Base-by-base conservation (phyloP, 2,888 invertebrate genomes). In the Ecliptopera silaceata region DNA sequence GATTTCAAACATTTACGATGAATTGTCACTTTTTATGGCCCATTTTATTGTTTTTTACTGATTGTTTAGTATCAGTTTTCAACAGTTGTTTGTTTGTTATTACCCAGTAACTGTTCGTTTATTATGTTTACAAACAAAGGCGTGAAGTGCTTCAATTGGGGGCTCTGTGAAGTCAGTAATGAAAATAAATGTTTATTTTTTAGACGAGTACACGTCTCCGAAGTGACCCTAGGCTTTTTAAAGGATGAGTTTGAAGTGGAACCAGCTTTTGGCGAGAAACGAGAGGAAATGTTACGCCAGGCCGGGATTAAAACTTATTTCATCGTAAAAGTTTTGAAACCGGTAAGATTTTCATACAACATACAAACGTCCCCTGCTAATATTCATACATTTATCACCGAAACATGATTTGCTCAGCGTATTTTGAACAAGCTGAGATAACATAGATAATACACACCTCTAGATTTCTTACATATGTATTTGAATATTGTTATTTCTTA, bases 171-270 rank as follows among this genome's bases (percentile, higher is more conserved):
- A n/a, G n/a, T n/a, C n/a, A n/a, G n/a, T n/a, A n/a, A n/a, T n/a
- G n/a, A 32, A 32, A n/a, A 4, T 32, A 8, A 6, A 26, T 6
- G 5, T 1, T n/a, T 39, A 17, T 56, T n/a, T 55, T 91, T 48
- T 85, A 97, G 98, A 65, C 94, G 97, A 65, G 98, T 98, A 17
- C 98, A 98, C 86, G 96, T 98, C 71, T 98, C 98, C 31, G 97
- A 97, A 80, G 95, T 95, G 74, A 98, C 98, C 1, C 91, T 97
- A 74, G 94, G 95, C 71, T 98, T 95, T 84, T 92, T 98, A 66
- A 95, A 95, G 77, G 96, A 96, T 32, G 97, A 97, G 84, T 98
- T 98, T 80, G 97, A 98, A 88, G 97, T 98, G 67, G 98, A 98
- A 79, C 95, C 96, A 2, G 98, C 96, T 0, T 95, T 94, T 78